These are phyloP conservation scores for Neomorphus geoffroyi DNA, from an alignment of 2,797 vertebrate genomes.

Conservation along the genomic window DNA sequence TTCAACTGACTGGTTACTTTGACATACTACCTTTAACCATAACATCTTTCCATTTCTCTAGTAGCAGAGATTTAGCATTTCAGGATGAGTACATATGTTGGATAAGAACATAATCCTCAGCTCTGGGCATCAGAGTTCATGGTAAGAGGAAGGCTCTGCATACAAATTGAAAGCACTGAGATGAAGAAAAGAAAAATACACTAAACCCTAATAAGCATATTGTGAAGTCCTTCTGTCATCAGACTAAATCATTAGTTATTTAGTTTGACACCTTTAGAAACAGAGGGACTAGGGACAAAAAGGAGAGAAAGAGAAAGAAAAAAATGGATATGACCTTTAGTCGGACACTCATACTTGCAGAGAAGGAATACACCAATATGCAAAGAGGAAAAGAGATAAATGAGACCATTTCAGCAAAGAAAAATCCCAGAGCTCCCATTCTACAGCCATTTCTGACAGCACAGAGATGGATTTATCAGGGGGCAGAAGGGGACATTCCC, in stretches of 20 bases:
- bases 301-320: background rate
- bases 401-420: background rate
- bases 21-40: constrained; percentile 26
- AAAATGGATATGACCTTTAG: background rate
- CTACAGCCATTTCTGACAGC: background rate
- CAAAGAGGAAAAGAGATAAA: background rate
- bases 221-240: constrained; percentile 17
- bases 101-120: constrained; percentile 65
- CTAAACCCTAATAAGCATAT: constrained; percentile 25
- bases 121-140: constrained; percentile 42
- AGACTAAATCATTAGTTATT: constrained; percentile 23
- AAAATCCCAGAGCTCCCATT: background rate
- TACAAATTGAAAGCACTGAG: constrained; percentile 35
- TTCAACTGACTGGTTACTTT: constrained; percentile 11
- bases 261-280: constrained; percentile 41
- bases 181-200: background rate
- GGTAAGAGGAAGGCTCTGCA: constrained; percentile 41
- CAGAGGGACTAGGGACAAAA: background rate
- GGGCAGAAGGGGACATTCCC: background rate
- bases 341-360: background rate
- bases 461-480: background rate
- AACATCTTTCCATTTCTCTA: constrained; percentile 28
- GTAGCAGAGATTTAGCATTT: constrained; percentile 58
- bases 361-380: background rate
- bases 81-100: constrained; percentile 56